Evolutionary conservation across 2,797 vertebrate species (phyloP), one percentile per base, ranked within the genome.

Genomic region (Accipiter badius): DNA sequence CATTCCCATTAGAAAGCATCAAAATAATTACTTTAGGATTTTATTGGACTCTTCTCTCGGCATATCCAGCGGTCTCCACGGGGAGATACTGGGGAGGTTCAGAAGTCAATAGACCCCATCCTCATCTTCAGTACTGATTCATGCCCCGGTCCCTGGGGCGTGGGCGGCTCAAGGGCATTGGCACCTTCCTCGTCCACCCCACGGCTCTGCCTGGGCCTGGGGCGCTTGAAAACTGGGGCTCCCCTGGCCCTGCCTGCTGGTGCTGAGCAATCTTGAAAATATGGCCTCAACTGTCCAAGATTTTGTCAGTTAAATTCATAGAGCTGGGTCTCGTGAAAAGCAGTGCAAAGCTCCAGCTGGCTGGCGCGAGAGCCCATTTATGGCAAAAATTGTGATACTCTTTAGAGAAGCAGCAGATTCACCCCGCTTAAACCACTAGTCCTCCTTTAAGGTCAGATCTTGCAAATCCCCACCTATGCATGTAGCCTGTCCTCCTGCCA

Each of bases 101-200:
- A 39, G 54, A 46, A 62, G 39, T 33, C 59, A 44, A 0, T 3
- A 49, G 40, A 22, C 33, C 28, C 21, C 12, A 2, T 70, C 25
- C 15, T 89, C 7, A 29, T 47, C 24, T 13, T 70, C 50, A 39
- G 15, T 19, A 7, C 33, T 31, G 50, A 40, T 61, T 65, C 66
- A 42, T 0, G 1, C 22, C 22, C 18, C 1, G 0, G 0, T 62
- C 46, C 25, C 29, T n/a, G 46, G 10, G 19, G 13, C 0, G 1
- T 0, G 3, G 47, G 83, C 4, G 5, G 14, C 37, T 67, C 37
- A 20, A 44, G 61, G 20, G 28, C 35, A 1, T 57, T 9, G 6
- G 24, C 29, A 52, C 65, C 29, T 8, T 74, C 47, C 67, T 28
- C 6, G 8, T 25, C 61, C 39, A 58, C 35, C 22, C 25, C 20